Evolutionary conservation across 2,113 vertebrate genomes (phyloP).

Genomic region (Fregetta grallaria): DNA sequence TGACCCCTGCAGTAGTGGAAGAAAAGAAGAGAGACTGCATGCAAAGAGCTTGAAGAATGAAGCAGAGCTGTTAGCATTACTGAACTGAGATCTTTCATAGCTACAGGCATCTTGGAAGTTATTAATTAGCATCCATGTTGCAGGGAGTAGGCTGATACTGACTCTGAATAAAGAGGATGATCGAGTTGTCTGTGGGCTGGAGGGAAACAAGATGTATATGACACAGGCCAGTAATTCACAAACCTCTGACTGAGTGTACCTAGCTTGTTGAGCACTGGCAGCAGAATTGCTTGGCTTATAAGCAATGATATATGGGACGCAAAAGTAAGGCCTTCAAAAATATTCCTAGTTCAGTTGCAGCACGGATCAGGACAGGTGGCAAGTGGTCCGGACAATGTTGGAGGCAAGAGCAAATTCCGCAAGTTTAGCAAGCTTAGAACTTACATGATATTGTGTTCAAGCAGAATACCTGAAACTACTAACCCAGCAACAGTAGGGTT

Average conservation of each 20-base stretch:
- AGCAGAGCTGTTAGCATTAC: not conserved
- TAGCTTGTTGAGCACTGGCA: not conserved
- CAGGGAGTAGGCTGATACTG: not conserved
- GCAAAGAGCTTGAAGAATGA: not conserved
- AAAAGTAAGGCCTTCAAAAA: not conserved
- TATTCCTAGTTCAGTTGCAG: not conserved
- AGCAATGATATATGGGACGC: not conserved
- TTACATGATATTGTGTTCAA: not conserved
- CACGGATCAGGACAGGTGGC: not conserved
- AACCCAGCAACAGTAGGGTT: not conserved
- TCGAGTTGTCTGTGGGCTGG: fast-evolving
- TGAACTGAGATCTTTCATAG: not conserved
- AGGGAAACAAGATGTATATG: not conserved
- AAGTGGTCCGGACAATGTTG: not conserved
- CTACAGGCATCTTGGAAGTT: not conserved
- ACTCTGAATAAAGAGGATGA: not conserved
- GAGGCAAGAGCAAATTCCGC: not conserved
- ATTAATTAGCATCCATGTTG: not conserved
- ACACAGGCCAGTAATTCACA: not conserved
- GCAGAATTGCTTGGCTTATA: not conserved
- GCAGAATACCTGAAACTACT: not conserved
- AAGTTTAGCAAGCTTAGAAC: not conserved
- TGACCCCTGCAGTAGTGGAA: not conserved
- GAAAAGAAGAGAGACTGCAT: not conserved
- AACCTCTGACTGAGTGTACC: not conserved